These are phyloP conservation scores for Pemphredon lugubris DNA, from an alignment of 2,888 invertebrate species.

Conservation along the genomic window DNA sequence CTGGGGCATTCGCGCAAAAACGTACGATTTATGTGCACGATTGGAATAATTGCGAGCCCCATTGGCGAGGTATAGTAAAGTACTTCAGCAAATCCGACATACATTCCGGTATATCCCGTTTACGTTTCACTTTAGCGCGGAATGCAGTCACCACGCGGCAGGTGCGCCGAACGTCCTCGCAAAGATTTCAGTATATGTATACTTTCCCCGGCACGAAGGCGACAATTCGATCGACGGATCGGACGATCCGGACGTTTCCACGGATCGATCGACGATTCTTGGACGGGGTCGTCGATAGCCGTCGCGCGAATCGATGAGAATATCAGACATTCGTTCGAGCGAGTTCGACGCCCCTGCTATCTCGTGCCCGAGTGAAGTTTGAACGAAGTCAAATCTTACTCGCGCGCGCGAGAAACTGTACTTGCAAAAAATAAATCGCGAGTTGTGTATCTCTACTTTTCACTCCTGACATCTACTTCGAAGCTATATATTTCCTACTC, in stretches of 20 bases:
- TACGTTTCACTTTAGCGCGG: slow-evolving; percentile 46
- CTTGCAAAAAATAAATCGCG: too few species aligned
- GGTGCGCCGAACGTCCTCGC: slow-evolving; percentile 54
- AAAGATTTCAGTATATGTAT: slow-evolving; percentile 24
- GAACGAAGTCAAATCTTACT: too few species aligned
- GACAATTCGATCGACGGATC: slow-evolving; percentile 2
- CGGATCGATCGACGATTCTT: neutral
- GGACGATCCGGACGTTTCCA: neutral
- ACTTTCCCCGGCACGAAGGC: slow-evolving; percentile 41
- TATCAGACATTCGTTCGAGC: too few species aligned
- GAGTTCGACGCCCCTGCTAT: too few species aligned
- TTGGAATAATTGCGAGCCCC: slow-evolving; percentile 35
- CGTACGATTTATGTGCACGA: slow-evolving; percentile 20
- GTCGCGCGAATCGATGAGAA: too few species aligned
- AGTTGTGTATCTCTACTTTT: too few species aligned
- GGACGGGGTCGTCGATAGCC: too few species aligned
- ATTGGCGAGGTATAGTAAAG: slow-evolving; percentile 29
- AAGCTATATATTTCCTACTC: too few species aligned
- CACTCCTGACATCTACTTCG: too few species aligned
- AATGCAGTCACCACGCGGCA: slow-evolving; percentile 53
- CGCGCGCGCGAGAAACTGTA: too few species aligned
- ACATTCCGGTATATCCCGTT: slow-evolving; percentile 47
- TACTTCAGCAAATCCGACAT: slow-evolving; percentile 50
- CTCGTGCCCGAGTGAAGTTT: too few species aligned
- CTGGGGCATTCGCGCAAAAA: slow-evolving; percentile 41